Evolutionary conservation across 2,797 vertebrate genomes (phyloP), one percentile per base, ranked within the genome.

Genomic region (Scleropages formosus): DNA sequence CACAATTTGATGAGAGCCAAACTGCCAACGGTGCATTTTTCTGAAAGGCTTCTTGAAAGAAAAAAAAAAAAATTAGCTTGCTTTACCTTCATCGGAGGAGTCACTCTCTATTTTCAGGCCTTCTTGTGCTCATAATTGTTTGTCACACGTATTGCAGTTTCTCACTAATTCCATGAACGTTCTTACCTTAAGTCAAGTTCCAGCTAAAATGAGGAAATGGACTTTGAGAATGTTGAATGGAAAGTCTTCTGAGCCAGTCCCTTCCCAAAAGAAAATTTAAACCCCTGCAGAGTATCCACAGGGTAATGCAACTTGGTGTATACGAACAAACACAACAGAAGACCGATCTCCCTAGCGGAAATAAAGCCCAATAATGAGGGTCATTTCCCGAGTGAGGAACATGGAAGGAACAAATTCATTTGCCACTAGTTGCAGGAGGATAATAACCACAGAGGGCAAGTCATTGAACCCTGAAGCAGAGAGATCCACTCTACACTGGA

Each of bases 161-260:
- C 39, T 74, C 76, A 63, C 59, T 8, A 73, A 63, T 79, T 70
- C 71, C 16, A 44, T 20, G 46, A 15, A 18, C 72, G 74, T 73
- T 73, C 69, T 79, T 77, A 79, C 66, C 67, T 78, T 62, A 56
- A 78, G 76, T 70, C 22, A 67, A 31, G 75, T 82, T 59, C 47
- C 51, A 61, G 59, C 60, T 75, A 22, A 72, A 53, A 78, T 81
- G 61, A 59, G 51, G 61, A 75, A 56, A 58, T 56, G 59, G 16
- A 73, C 75, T 78, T 78, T 59, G 64, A 39, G 31, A 39, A 2
- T 31, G 2, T 6, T 58, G 26, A 75, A 78, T 63, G 68, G 31
- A 12, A 58, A n/a, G 31, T 44, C 75, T 64, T 60, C 69, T 73
- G 59, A 72, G 65, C 31, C 66, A 74, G 71, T 24, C 9, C 12